Base-by-base conservation (phyloP, 2,888 invertebrate species). In the Stegana nigrithorax region DNA sequence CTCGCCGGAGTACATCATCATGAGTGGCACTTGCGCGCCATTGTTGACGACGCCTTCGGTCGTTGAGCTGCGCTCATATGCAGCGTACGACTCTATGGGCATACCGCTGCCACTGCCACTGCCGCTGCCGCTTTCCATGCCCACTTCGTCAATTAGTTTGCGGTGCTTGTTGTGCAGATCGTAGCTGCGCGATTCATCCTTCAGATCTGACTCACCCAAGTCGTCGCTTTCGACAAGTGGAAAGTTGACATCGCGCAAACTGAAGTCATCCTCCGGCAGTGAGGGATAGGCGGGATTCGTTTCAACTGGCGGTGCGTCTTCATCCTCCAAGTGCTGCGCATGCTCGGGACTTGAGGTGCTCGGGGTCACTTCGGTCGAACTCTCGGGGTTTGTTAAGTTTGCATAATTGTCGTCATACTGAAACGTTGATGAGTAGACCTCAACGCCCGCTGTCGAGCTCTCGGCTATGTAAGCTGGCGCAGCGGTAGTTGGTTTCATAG, bases 201-300 rank as follows among this genome's bases (percentile, higher is more conserved):
- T 81, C 6, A 51, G 51, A 1, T 70, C 72, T 12, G 72, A 63
- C 56, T 81, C 75, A 60, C 69, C 78, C 39, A 79, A 61, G 12
- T 84, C 83, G 27, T 83, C 83, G 14, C 73, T 65, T 21, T 84
- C 83, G 3, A 67, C 72, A 1, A 82, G 62, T 19, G 81, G 79
- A 64, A 76, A 80, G 59, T 77, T 80, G 0, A 81, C 80, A 53
- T 82, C 82, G 12, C 82, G 68, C 56, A 83, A 71, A 64, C 85
- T 87, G 74, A 88, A 86, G 60, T 88, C 86, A 63, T 88, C 88
- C 4, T 87, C 88, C 4, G 87, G 87, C 60, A 88, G 78, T 1
- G 87, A 87, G 1, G 88, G 88, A 80, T 88, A 88, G 2, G 87
- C 88, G 0, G 88, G 88, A 80, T 88, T 88, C 1, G 78, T 74